phyloP scores from a whole-genome alignment of 2,888 invertebrate genomes.

The Sympetrum striolatum region DNA sequence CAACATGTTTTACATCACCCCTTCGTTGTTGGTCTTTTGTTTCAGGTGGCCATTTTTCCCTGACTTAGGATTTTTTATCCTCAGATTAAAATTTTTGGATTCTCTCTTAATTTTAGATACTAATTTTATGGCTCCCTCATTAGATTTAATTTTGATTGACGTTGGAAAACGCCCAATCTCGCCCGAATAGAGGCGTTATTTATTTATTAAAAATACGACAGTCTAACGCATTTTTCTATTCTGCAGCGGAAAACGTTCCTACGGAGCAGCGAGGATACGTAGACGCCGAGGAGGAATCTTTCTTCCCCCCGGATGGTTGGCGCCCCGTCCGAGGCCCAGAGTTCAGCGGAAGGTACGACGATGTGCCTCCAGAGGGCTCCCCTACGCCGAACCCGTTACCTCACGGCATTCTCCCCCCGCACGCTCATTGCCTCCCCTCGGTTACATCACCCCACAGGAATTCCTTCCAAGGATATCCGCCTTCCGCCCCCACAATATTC shows the following conservation, averaged over 20 bases:
- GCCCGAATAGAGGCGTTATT: no score
- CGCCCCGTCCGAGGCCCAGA: neutral
- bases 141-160: no score
- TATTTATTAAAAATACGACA: neutral
- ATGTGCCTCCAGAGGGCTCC: neutral
- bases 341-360: conserved; percentile 26
- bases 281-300: neutral
- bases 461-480: neutral
- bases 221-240: neutral
- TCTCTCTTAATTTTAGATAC: no score
- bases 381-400: neutral
- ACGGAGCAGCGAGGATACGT: neutral
- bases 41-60: no score
- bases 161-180: no score
- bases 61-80: no score
- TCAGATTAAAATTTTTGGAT: no score
- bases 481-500: neutral
- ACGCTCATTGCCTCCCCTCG: no score
- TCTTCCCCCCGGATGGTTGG: neutral
- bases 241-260: neutral
- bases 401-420: neutral
- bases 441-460: neutral
- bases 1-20: no score
- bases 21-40: no score
- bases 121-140: no score